Evolutionary conservation across 2,888 invertebrate species (phyloP), one percentile per base, ranked within the genome.

Genomic region (Hydriomena furcata): DNA sequence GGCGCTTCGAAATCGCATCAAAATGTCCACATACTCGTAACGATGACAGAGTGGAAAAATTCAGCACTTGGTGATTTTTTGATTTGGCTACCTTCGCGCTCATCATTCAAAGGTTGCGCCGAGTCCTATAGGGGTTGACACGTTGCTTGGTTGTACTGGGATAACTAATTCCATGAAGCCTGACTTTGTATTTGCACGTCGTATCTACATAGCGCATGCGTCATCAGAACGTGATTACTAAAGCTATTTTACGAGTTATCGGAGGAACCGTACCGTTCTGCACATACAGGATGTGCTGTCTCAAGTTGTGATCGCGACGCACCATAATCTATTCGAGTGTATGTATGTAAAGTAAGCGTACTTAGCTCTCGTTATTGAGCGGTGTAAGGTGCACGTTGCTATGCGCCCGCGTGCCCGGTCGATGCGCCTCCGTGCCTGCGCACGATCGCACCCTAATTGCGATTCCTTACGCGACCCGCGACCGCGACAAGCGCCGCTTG

Each of bases 321-420:
- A 48, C 45, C n/a, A 25, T 50, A 50, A 52, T 48, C 52, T 53
- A 51, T 45, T 54, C 58, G 36, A 35, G 44, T 42, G 53, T 55
- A 58, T 60, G 47, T 52, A 58, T 61, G 49, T 52, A 41, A 67
- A 63, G 63, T 46, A 60, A 60, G 62, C 62, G 57, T 46, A n/a
- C n/a, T n/a, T n/a, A 57, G 57, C 58, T 57, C 56, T 61, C 56
- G 47, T 41, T 48, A 54, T 61, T 55, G 56, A 58, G 51, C 38
- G 45, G 62, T 64, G 65, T 66, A 65, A 64, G 60, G 60, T 66
- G 65, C 61, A 61, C 40, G 46, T 65, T 65, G 64, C 65, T 58
- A 67, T 63, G 67, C 61, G 65, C 61, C 47, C 38, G 25, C 35
- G 37, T 50, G 42, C 47, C 42, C n/a, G 42, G 47, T 40, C 54